phyloP scores from a whole-genome alignment of 2,888 invertebrate genomes.

The Icerya purchasi region DNA sequence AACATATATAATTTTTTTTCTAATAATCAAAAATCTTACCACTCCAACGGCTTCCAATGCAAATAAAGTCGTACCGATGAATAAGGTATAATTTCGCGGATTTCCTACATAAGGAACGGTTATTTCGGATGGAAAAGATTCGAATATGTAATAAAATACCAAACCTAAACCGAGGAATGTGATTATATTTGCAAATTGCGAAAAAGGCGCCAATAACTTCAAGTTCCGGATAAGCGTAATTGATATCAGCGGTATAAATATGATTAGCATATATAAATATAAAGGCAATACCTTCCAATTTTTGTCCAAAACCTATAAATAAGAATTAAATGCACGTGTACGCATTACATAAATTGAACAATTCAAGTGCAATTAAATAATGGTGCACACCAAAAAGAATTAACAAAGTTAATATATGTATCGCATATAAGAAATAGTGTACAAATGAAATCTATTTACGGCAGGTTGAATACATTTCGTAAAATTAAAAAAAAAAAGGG shows the following conservation, averaged over 20 bases:
- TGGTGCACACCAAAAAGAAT: too few relatives aligned
- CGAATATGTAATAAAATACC: conserved; percentile 46
- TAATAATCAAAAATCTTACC: conserved; percentile 31
- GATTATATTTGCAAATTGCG: conserved; percentile 56
- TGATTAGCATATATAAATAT: conserved; percentile 44
- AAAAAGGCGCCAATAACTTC: conserved; percentile 61
- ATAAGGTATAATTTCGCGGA: conserved; percentile 42
- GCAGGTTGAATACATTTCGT: too few relatives aligned
- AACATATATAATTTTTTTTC: too few relatives aligned
- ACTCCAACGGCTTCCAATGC: conserved; percentile 66
- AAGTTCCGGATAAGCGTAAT: conserved; percentile 53
- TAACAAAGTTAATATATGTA: too few relatives aligned
- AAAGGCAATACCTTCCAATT: not conserved
- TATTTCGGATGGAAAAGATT: conserved; percentile 33
- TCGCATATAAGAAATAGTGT: too few relatives aligned
- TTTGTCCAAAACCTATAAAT: too few relatives aligned
- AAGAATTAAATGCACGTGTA: too few relatives aligned
- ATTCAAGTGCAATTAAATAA: too few relatives aligned
- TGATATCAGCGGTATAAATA: conserved; percentile 45
- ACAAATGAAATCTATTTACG: too few relatives aligned
- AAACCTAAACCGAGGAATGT: conserved; percentile 55
- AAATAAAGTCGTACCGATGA: conserved; percentile 76
- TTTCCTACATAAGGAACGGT: conserved; percentile 32
- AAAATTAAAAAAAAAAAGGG: too few relatives aligned
- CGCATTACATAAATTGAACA: too few relatives aligned